Conservation (phyloP, 2,113 vertebrate species). For the Circaetus cinerascens region DNA sequence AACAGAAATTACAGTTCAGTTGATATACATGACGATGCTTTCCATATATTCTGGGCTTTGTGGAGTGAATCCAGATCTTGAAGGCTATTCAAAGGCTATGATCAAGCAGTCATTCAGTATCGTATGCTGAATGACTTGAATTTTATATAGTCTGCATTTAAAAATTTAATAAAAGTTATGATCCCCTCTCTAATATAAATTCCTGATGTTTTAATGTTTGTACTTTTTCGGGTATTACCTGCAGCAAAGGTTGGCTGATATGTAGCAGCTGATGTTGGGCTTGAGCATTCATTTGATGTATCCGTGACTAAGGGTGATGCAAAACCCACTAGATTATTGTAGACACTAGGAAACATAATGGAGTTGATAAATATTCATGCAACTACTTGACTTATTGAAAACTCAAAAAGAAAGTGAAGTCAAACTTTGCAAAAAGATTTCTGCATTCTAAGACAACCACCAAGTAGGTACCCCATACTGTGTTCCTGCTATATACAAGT, state of each 20-base stretch:
- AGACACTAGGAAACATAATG: slow-evolving; percentile 79
- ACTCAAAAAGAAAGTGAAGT: background rate
- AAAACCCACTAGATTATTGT: slow-evolving; percentile 95
- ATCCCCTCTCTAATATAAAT: background rate
- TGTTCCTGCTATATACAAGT: background rate
- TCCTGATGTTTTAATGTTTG: background rate
- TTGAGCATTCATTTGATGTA: slow-evolving; percentile 87
- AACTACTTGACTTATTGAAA: background rate
- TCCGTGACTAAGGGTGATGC: slow-evolving; percentile 97
- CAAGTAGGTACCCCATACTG: no score
- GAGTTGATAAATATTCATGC: background rate
- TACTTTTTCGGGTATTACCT: slow-evolving; percentile 70
- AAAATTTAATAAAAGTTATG: background rate
- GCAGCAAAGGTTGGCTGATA: slow-evolving; percentile 93
- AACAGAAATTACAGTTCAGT: background rate
- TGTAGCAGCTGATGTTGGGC: slow-evolving; percentile 83
- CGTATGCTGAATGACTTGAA: background rate
- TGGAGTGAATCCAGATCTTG: background rate
- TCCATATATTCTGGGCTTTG: background rate
- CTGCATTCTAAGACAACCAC: background rate
- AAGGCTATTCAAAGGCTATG: background rate
- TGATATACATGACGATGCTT: rapidly evolving
- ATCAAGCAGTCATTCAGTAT: background rate
- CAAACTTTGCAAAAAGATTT: background rate
- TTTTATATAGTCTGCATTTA: background rate